Evolutionary conservation across 1,140 invertebrate species (phyloP), one percentile per base, ranked within the genome.

Genomic region (Nomia melanderi): DNA sequence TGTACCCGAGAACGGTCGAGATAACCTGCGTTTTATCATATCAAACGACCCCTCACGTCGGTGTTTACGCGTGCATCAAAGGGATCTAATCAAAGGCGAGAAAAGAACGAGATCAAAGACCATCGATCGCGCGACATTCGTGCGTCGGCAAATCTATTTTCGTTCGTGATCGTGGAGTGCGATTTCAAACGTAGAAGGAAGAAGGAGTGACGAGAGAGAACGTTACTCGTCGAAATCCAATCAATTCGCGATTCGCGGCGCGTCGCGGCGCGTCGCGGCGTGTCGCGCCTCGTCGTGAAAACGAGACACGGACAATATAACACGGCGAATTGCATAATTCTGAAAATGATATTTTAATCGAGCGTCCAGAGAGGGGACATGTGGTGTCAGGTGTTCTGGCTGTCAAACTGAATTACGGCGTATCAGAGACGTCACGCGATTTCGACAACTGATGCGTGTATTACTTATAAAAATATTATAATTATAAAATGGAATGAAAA

Each of bases 51-150:
- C 14, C 50, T 20, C 41, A 36, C 53, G 50, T 25, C 63, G 27
- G 39, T 66, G 66, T 74, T 66, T 74, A 74, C 20, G 33, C 62
- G 62, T 50, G 23, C 50, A 44, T 66, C 50, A 74, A 74, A 74
- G 72, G 72, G 63, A 66, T 74, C 72, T 74, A 74, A 74, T 74
- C 72, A 74, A 39, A 74, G 72, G 27, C 72, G 50, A 66, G 41
- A 62, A 74, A 74, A 74, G 50, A 56, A 20, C 47, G 72, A 66
- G 72, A 74, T 74, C 72, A 74, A 66, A 74, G 72, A 57, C 14
- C 47, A 56, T 74, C 63, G 62, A 66, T 66, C 71, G 47, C 0
- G 5, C 54, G 36, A 50, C 47, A n/a, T 27, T 23, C 20, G 20
- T 20, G 69, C 39, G 29, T 44, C 14, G 31, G 59, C 50, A 50